Base-by-base conservation (phyloP, 2,888 invertebrate genomes). In the Nomada goodeniana region DNA sequence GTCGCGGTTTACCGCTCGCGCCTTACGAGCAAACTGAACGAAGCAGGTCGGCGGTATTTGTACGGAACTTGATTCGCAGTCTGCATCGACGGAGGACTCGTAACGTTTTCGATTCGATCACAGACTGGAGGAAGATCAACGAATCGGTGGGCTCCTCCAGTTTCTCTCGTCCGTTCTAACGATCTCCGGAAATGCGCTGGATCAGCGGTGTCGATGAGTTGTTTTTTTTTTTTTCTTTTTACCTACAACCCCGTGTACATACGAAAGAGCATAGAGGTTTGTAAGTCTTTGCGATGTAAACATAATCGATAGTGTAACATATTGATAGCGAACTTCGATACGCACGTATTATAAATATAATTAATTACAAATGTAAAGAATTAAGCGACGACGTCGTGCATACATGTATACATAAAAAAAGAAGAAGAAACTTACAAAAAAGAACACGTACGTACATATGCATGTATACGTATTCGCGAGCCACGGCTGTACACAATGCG, bases 271-370 rank as follows among this genome's bases (percentile, higher is more conserved):
- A 90, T 92, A 92, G 36, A 36, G 91, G 87, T 91, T 90, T 88
- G 84, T 92, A 93, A 91, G 85, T 87, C 55, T 91, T 89, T 89
- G 91, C 75, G 78, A 88, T 91, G 90, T 92, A 91, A 92, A 92
- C 89, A 91, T 92, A 92, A 92, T 92, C 92, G 90, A 91, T 92
- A 93, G 88, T 93, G 93, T 93, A 93, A 91, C 90, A 93, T 93
- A 93, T 89, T 90, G 91, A 91, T 93, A 90, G 91, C 87, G 88
- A 90, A 90, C 91, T 92, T 90, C 92, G 90, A 92, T 76, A 82
- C 63, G 76, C 61, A 83, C 72, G 74, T 65, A 77, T 15, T 55
- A 86, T 88, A 87, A 83, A 86, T 86, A 86, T 70, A 60, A 60
- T 29, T 69, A 59, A 59, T 47, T 77, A 86, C 67, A 75, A 63